A percentile compares a stretch with the other conserved stretches of the same genome.
Conservation (phyloP, 1,140 invertebrate genomes). For the Varroa destructor region DNA sequence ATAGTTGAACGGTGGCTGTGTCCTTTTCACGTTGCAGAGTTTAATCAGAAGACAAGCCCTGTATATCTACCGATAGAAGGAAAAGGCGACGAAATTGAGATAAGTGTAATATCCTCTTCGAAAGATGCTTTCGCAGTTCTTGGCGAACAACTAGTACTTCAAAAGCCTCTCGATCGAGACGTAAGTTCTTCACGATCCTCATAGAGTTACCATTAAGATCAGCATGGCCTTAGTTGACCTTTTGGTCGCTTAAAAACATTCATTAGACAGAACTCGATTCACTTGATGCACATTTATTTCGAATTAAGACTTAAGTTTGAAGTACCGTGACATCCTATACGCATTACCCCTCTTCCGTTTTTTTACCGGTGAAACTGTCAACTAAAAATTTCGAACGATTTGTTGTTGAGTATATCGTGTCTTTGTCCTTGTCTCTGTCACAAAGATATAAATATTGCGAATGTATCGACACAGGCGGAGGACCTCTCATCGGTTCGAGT, state of each 20-base stretch:
- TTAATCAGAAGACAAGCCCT: conserved; percentile 63
- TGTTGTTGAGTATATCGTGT: too few species aligned
- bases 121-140: conserved; percentile 60
- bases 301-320: neutral
- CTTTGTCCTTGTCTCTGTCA: too few species aligned
- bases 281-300: neutral
- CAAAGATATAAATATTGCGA: neutral
- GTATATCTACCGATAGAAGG: conserved; percentile 64
- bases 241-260: too few species aligned
- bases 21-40: conserved; percentile 48
- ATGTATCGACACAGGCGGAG: conserved; percentile 26
- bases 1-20: too few species aligned
- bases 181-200: conserved; percentile 40
- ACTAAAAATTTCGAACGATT: too few species aligned
- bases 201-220: too few species aligned
- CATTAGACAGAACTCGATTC: neutral
- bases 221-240: too few species aligned
- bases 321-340: too few species aligned
- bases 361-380: too few species aligned
- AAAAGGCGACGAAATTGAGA: conserved; percentile 60
- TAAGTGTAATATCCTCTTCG: conserved; percentile 58
- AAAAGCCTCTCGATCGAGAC: conserved; percentile 68
- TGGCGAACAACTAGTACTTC: conserved; percentile 62
- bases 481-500: conserved; percentile 30
- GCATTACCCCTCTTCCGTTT: too few species aligned